phyloP scores from a whole-genome alignment of 2,797 vertebrate genomes.

The Parambassis ranga region DNA sequence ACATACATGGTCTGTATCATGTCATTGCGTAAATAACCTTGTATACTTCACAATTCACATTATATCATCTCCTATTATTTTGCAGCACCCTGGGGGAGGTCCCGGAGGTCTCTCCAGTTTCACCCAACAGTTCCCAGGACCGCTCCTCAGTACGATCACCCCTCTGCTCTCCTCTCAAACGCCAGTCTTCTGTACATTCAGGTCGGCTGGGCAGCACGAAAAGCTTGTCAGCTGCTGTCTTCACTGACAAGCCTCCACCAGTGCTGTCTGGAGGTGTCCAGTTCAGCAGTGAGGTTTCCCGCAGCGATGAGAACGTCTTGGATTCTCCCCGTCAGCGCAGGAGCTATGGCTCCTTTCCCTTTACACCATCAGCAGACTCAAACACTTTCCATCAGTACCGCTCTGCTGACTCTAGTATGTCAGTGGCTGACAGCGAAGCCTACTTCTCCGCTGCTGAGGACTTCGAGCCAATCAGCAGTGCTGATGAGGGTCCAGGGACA shows the following conservation, averaged over 20 bases:
- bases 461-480: conserved; percentile 95
- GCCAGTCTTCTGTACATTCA: conserved; percentile 92
- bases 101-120: conserved; percentile 83
- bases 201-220: conserved; percentile 94
- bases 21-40: no score
- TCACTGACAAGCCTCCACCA: conserved; percentile 88
- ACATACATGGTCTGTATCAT: no score
- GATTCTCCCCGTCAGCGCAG: conserved; percentile 95
- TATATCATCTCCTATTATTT: neutral
- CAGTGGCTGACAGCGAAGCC: conserved; percentile 96
- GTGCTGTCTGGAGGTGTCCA: conserved; percentile 87
- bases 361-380: conserved; percentile 95
- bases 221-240: conserved; percentile 94
- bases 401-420: conserved; percentile 97
- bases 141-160: conserved; percentile 86
- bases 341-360: conserved; percentile 96
- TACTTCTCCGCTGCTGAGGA: conserved; percentile 98
- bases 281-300: conserved; percentile 94
- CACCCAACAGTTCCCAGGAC: conserved; percentile 87
- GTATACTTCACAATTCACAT: no score
- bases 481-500: conserved; percentile 95
- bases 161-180: conserved; percentile 89
- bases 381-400: conserved; percentile 98
- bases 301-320: conserved; percentile 94
- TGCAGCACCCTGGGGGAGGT: conserved; percentile 80